These are phyloP conservation scores for Micromussa lordhowensis DNA, from an alignment of 92 coral and sea anemone genomes.

Conservation along the genomic window DNA sequence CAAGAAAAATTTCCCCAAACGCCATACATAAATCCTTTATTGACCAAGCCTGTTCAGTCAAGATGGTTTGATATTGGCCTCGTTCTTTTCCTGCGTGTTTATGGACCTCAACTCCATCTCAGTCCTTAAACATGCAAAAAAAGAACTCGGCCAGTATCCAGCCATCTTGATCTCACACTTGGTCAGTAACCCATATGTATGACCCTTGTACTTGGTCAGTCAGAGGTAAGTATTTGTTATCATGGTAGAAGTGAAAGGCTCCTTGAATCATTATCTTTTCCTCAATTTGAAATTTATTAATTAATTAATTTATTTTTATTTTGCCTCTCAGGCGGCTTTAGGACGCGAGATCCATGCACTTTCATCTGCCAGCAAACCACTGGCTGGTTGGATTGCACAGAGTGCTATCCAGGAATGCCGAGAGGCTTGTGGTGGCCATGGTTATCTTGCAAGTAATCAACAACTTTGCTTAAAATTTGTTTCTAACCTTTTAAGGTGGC, in stretches of 20 bases:
- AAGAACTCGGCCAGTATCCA: too few relatives aligned
- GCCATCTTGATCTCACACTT: too few relatives aligned
- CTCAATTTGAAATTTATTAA: not conserved
- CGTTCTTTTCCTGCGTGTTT: too few relatives aligned
- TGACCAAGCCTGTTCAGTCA: too few relatives aligned
- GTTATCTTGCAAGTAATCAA: constrained; percentile 89
- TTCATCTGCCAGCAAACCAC: constrained; percentile 92
- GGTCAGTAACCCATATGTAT: too few relatives aligned
- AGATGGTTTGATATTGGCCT: too few relatives aligned
- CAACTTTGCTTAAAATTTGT: not conserved
- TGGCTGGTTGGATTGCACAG: constrained; percentile 89
- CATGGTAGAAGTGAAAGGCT: not conserved
- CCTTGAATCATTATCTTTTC: not conserved
- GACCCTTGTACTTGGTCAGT: too few relatives aligned
- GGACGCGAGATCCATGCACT: constrained; percentile 97
- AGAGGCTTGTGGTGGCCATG: constrained; percentile 99
- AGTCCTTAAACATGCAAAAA: too few relatives aligned
- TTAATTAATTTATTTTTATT: not conserved
- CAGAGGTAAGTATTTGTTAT: too few relatives aligned
- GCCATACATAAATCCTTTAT: too few relatives aligned
- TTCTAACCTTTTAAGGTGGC: not conserved
- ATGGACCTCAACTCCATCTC: too few relatives aligned
- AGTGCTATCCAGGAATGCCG: constrained; percentile 98
- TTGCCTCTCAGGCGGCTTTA: constrained; percentile 72
- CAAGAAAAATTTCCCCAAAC: too few relatives aligned